Evolutionary conservation across 2,888 invertebrate species (phyloP).

Genomic region (Platynereis dumerilii): DNA sequence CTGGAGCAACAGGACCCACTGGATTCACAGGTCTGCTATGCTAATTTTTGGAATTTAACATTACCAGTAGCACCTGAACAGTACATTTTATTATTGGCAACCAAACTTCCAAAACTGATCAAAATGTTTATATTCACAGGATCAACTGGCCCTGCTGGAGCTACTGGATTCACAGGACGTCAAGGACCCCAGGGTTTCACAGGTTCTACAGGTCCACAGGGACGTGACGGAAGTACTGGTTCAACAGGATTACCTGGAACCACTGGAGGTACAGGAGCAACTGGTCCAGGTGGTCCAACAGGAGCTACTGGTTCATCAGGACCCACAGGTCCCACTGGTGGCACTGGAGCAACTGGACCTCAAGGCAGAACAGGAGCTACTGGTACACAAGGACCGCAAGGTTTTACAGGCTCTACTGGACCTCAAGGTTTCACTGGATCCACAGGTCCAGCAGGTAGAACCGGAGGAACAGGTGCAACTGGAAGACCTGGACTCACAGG

Average conservation of each 20-base stretch:
- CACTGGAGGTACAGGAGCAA: constrained; percentile 8
- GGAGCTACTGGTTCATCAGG: constrained; percentile 8
- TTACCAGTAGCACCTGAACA: neutral
- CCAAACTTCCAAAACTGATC: neutral
- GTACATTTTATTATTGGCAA: too few relatives aligned
- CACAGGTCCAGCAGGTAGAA: constrained; percentile 17
- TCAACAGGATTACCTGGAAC: constrained; percentile 2
- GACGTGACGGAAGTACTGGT: neutral
- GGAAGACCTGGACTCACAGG: constrained; percentile 12
- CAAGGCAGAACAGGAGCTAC: constrained; percentile 16
- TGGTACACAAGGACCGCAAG: constrained; percentile 6
- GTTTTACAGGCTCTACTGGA: constrained; percentile 13
- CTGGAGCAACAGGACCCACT: constrained; percentile 10
- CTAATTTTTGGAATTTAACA: neutral
- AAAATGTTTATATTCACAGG: constrained; percentile 1
- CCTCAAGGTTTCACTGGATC: constrained; percentile 14
- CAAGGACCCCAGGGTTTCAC: constrained; percentile 24
- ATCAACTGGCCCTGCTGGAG: constrained; percentile 6
- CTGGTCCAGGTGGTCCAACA: constrained; percentile 17
- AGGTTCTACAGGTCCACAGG: constrained; percentile 12
- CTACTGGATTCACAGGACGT: constrained; percentile 21
- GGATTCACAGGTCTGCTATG: neutral
- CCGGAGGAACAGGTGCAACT: constrained; percentile 17
- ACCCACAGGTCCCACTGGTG: constrained; percentile 9
- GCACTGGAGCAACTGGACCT: constrained; percentile 19